Evolutionary conservation across 2,888 invertebrate genomes (phyloP), one percentile per base, ranked within the genome.

Genomic region (Pyrrhosoma nymphula): DNA sequence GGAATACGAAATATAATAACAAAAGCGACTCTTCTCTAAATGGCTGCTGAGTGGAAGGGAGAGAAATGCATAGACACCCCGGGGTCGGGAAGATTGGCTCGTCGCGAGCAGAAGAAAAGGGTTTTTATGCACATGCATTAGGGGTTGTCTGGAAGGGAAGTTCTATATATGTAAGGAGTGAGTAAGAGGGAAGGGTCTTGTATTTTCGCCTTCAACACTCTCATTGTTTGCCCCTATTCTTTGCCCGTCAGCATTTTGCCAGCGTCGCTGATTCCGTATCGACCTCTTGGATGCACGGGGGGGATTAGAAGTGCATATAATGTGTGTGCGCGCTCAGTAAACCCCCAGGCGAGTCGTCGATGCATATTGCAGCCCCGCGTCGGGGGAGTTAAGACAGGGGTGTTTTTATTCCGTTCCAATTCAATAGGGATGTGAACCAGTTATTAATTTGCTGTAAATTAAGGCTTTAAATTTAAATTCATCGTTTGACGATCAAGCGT

Each of bases 31-130:
- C 8, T 8, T 47, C 8, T 47, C 8, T 8, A 47, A 47, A 47
- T 47, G 47, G 8, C 47, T 47, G 47, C 47, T 47, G 47, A 47
- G 8, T 47, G 47, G 47, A 47, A 47, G 47, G 8, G 35, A 35
- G 82, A 16, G 82, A 16, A 12, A 60, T 3, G 26, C 82, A 16
- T 30, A 18, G 16, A 82, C 82, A 82, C 35, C 82, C 82, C 82
- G 82, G n/a, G 82, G 82, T 82, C 82, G 82, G 60, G 60, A 16
- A 35, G 35, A 82, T 82, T 82, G 35, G 82, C 82, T 82, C 26
- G 82, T 82, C 82, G 69, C 20, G 69, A 69, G 8, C n/a, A 26
- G 82, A 82, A 82, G 82, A 82, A 82, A 82, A 35, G 35, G 82
- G n/a, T 35, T 69, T 69, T 69, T 10, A 26, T 69, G 10, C 1